Base-by-base conservation (phyloP, 2,888 invertebrate species). In the Agriotes lineatus region DNA sequence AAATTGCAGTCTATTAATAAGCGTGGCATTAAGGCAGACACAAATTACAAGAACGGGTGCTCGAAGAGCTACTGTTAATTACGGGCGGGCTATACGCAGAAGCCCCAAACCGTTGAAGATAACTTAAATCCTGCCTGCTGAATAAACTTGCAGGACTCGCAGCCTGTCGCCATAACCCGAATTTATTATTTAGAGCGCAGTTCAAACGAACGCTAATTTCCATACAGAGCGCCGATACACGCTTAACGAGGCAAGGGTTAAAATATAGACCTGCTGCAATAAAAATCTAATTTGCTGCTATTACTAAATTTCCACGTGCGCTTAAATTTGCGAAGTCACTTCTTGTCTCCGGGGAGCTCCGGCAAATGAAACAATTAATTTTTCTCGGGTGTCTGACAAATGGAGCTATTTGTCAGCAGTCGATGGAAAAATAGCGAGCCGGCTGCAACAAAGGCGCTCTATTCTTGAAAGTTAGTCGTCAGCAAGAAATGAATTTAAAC, bases 331-430 rank as follows among this genome's bases (percentile, higher is more conserved):
- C n/a, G n/a, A n/a, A n/a, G n/a, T n/a, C 50, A 20, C 50, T 9
- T 7, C 37, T 37, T 19, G 19, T 56, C 33, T 37, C 20, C 10
- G 10, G 12, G 18, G 56, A 37, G 16, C 22, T 30, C 30, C 3
- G 18, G 56, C 56, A 20, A 37, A 56, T 56, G 56, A 56, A 56
- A 56, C 56, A 56, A 35, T 54, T 35, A 54, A 54, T 56, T 56
- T 37, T 37, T 56, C 19, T 35, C 56, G 12, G 20, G 19, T 56
- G 35, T 37, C 35, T 37, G 56, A 56, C 56, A 56, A 56, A 56
- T 56, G 12, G 18, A 19, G 56, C 56, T 37, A 56, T 56, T 56
- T 37, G 35, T 35, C 35, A 14, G 25, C 1, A 20, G 25, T 20
- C 37, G 56, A 56, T 37, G 19, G 37, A 20, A 56, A 56, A 56